phyloP scores from a whole-genome alignment of 2,888 invertebrate genomes.

The Ethmia dodecea region DNA sequence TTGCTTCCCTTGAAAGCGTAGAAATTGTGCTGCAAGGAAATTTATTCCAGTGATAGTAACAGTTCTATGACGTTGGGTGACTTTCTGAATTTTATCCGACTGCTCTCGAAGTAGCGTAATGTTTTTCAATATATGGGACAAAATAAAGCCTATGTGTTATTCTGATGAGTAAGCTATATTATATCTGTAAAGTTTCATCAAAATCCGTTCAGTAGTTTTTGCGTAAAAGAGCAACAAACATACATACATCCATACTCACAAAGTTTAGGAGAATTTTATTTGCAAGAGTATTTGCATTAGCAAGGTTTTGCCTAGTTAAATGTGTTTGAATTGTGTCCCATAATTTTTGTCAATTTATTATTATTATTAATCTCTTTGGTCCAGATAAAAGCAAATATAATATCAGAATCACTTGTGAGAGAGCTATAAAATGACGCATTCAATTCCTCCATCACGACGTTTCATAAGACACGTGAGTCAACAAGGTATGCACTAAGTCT shows the following conservation, averaged over 20 bases:
- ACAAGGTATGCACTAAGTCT: slow-evolving; percentile 2
- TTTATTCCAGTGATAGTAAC: slow-evolving; percentile 2
- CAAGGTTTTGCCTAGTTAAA: no score
- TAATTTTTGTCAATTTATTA: neutral
- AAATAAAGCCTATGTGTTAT: no score
- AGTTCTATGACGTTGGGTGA: neutral
- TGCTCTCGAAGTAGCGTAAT: neutral
- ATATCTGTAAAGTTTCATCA: no score
- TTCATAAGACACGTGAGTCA: neutral
- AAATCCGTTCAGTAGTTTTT: no score
- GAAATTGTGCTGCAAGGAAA: slow-evolving; percentile 6
- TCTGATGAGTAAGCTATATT: no score
- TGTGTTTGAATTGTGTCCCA: no score
- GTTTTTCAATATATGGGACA: no score
- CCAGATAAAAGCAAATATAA: neutral
- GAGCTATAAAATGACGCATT: neutral
- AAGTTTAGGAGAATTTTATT: no score
- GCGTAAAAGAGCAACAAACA: no score
- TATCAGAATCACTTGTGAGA: no score
- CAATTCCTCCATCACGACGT: neutral
- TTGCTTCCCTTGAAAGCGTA: slow-evolving; percentile 2
- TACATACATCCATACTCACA: no score
- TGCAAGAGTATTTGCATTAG: no score
- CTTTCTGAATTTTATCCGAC: neutral
- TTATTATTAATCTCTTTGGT: neutral